Evolutionary conservation across 2,888 invertebrate species (phyloP), one percentile per base, ranked within the genome.

Genomic region (Cryptocephalus moraei): DNA sequence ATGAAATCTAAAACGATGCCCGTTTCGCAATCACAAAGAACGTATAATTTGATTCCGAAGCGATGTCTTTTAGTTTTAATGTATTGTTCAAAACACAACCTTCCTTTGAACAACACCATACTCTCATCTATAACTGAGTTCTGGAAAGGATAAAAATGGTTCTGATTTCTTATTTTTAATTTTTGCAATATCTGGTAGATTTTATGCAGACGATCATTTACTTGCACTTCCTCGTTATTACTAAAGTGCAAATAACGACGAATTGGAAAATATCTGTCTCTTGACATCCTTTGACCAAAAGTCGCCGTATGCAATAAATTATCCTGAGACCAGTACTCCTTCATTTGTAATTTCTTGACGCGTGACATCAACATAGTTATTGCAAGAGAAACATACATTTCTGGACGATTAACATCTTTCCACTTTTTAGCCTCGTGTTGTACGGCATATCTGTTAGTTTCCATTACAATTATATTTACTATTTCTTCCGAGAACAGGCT

Each of bases 321-420:
- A 41, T 46, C 36, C 32, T 33, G 36, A 9, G 46, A 41, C 42
- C 46, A 46, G 32, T 34, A 34, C 32, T 34, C 43, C 34, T 46
- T 41, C 11, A 47, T 12, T 9, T 33, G n/a, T 11, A 32, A 1
- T 47, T 48, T 48, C 45, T 45, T 45, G n/a, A 41, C 41, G 32
- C 13, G 43, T n/a, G 45, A 33, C 45, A 48, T 48, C n/a, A 48
- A 38, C 39, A 48, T 33, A 44, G 45, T 47, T 43, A 47, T 9
- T 10, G 39, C 45, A 4, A 14, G 11, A 14, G 40, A 45, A 14
- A 39, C 39, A 32, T 22, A 45, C 32, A 45, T 33, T 14, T 45
- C 39, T 9, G 32, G 12, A 38, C n/a, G 2, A n/a, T 45, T 33
- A 8, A 45, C 4, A 8, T n/a, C n/a, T n/a, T n/a, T n/a, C n/a